phyloP scores from a whole-genome alignment of 2,888 invertebrate species.

The Tenthredo scrophulariae region DNA sequence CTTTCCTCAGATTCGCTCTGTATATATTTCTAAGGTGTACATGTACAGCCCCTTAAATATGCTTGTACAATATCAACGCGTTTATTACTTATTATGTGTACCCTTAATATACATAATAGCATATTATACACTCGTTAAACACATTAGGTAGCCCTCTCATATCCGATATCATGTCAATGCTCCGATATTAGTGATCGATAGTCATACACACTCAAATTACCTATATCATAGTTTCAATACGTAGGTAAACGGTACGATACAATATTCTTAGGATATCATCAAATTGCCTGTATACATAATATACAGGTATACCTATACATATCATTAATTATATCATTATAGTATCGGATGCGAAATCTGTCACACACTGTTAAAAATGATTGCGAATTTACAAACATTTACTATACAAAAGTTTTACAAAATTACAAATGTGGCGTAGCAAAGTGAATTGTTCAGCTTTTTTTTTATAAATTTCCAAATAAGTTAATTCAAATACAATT shows the following conservation, averaged over 20 bases:
- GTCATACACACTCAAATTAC: constrained; percentile 36
- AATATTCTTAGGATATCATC: constrained; percentile 14
- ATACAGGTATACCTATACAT: constrained; percentile 52
- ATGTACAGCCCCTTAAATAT: neutral
- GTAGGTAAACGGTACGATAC: neutral
- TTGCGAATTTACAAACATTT: too few species aligned
- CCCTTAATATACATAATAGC: constrained; percentile 54
- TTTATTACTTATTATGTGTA: constrained; percentile 57
- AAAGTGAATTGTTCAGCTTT: too few species aligned
- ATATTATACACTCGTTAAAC: constrained; percentile 63
- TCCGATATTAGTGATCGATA: constrained; percentile 56
- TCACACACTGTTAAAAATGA: too few species aligned
- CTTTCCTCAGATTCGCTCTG: too few species aligned
- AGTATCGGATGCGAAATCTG: constrained; percentile 56
- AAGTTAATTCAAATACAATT: too few species aligned
- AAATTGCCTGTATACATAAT: constrained; percentile 49
- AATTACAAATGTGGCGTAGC: too few species aligned
- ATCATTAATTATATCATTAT: constrained; percentile 54
- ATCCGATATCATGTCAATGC: constrained; percentile 58
- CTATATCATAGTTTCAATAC: constrained; percentile 49
- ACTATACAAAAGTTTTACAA: too few species aligned
- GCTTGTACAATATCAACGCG: constrained; percentile 4
- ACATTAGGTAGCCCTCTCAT: constrained; percentile 70
- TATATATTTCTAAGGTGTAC: too few species aligned
- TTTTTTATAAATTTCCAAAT: too few species aligned